These are phyloP conservation scores for Spisula solida DNA, from an alignment of 2,888 invertebrate genomes.

Conservation along the genomic window DNA sequence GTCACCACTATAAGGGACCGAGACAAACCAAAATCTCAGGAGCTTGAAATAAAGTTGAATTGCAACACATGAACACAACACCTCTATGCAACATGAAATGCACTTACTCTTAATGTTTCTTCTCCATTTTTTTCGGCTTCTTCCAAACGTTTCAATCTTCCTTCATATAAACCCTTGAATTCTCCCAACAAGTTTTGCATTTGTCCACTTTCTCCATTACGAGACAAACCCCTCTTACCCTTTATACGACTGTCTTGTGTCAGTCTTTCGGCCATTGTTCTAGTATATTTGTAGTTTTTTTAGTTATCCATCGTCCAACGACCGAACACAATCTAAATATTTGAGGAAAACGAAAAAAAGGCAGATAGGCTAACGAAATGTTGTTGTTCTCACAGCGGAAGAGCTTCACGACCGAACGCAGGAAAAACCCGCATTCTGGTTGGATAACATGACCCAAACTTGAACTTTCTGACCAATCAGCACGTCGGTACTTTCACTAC, in stretches of 20 bases:
- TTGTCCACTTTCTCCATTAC: constrained; percentile 78
- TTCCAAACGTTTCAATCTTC: constrained; percentile 82
- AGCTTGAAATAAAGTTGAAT: no score
- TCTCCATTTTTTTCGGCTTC: constrained; percentile 83
- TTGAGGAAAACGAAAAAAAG: constrained; percentile 17
- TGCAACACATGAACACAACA: no score
- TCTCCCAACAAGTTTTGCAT: constrained; percentile 85
- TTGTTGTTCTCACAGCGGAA: constrained; percentile 67
- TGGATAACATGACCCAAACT: constrained; percentile 49
- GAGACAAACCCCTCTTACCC: constrained; percentile 57
- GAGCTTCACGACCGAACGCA: constrained; percentile 59
- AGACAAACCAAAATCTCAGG: no score
- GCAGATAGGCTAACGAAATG: neutral
- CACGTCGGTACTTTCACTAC: constrained; percentile 59
- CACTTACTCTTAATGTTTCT: constrained; percentile 82
- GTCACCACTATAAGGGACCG: no score
- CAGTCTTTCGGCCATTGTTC: constrained; percentile 70
- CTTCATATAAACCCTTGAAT: constrained; percentile 86
- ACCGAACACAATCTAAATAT: neutral
- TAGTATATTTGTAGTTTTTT: neutral
- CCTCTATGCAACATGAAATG: neutral
- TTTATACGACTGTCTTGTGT: constrained; percentile 61
- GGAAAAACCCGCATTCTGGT: constrained; percentile 58
- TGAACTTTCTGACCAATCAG: constrained; percentile 64
- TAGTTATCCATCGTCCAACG: neutral